A percentile compares a stretch with the other conserved stretches of the same genome.
These are phyloP conservation scores for Lasius fuliginosus DNA, from an alignment of 2,888 invertebrate species.

Conservation along the genomic window DNA sequence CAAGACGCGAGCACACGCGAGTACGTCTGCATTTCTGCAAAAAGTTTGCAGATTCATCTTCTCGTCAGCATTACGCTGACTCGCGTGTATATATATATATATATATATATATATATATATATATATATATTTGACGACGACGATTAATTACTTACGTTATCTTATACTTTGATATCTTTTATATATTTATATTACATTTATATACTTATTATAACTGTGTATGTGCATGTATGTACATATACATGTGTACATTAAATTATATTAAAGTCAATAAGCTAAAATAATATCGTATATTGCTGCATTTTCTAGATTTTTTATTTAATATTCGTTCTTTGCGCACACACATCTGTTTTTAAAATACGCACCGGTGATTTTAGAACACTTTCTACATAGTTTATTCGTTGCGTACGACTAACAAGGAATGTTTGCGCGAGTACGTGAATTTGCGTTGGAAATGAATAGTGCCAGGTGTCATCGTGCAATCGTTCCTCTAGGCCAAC, in stretches of 20 bases:
- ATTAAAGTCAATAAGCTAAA: neutral
- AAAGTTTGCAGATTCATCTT: conserved; percentile 9
- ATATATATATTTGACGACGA: neutral
- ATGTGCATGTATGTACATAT: neutral
- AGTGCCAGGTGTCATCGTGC: conserved; percentile 64
- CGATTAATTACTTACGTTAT: neutral
- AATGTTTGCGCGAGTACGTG: conserved; percentile 71
- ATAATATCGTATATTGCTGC: neutral
- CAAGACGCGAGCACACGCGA: conserved; percentile 23
- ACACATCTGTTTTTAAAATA: neutral
- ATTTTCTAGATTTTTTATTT: neutral
- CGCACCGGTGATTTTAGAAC: neutral
- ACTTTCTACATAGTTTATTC: neutral
- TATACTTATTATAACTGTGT: neutral
- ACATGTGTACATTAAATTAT: neutral
- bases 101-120: too few species aligned
- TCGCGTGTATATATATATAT: too few species aligned
- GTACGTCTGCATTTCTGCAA: neutral
- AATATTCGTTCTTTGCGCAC: neutral
- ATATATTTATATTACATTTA: neutral
- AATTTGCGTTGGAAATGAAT: conserved; percentile 82
- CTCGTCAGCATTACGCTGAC: neutral
- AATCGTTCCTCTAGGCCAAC: conserved; percentile 53
- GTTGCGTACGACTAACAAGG: conserved; percentile 26
- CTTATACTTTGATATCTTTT: neutral